phyloP scores from a whole-genome alignment of 1,140 invertebrate genomes.

The Pinna nobilis region DNA sequence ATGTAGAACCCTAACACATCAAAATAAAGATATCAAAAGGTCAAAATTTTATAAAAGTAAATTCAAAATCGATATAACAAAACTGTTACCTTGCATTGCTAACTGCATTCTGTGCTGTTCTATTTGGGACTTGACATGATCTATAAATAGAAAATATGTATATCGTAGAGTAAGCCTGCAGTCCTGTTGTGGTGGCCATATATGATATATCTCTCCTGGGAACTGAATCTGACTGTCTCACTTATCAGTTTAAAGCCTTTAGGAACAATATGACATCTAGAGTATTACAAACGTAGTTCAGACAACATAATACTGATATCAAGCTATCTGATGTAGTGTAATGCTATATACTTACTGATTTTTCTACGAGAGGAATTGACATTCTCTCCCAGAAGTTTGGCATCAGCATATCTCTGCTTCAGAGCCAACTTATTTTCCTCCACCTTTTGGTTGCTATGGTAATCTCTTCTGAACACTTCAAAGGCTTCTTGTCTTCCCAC shows the following conservation, averaged over 20 bases:
- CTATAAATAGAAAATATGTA: slow-evolving; percentile 50
- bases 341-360: slow-evolving; percentile 66
- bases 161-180: no score
- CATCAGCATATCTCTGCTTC: slow-evolving; percentile 70
- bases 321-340: neutral
- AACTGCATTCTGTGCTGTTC: slow-evolving; percentile 67
- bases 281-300: no score
- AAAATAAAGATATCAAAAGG: neutral
- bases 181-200: no score
- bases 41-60: neutral
- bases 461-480: slow-evolving; percentile 73
- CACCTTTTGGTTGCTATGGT: slow-evolving; percentile 66
- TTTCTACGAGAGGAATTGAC: slow-evolving; percentile 69
- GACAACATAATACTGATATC: neutral
- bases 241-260: no score
- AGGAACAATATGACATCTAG: no score
- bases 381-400: slow-evolving; percentile 69
- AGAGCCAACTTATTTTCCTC: slow-evolving; percentile 69
- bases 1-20: no score
- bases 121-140: slow-evolving; percentile 66
- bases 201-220: no score
- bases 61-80: neutral
- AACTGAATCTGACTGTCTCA: no score
- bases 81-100: slow-evolving; percentile 64
- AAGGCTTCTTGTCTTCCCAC: slow-evolving; percentile 74